Conservation (phyloP, 1,140 invertebrate genomes). For the Eriosoma lanigerum region DNA sequence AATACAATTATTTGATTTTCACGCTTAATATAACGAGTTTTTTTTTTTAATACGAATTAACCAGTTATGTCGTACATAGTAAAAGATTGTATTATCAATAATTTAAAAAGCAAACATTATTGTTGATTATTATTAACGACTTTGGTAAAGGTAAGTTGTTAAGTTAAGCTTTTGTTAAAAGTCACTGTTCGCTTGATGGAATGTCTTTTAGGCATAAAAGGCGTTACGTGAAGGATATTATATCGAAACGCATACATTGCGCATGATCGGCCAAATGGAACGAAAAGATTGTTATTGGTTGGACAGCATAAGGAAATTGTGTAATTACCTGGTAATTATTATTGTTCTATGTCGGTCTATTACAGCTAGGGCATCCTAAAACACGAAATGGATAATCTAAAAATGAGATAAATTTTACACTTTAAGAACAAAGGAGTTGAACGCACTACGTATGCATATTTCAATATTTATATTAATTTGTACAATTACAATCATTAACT, state of each 20-base stretch:
- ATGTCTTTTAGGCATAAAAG: too few relatives aligned
- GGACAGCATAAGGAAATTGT: constrained; percentile 31
- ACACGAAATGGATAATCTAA: neutral
- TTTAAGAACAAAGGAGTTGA: constrained; percentile 15
- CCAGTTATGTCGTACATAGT: too few relatives aligned
- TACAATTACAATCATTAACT: too few relatives aligned
- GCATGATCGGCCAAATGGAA: constrained; percentile 42
- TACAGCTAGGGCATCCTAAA: constrained; percentile 11
- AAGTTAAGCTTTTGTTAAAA: too few relatives aligned
- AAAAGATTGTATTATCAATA: too few relatives aligned
- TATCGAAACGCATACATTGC: constrained; percentile 26
- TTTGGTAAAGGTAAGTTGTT: too few relatives aligned
- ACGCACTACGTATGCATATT: neutral
- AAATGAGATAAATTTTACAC: neutral
- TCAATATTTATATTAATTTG: too few relatives aligned
- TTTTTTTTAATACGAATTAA: too few relatives aligned
- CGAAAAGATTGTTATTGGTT: constrained; percentile 39
- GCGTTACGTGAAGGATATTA: constrained; percentile 6
- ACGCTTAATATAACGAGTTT: too few relatives aligned
- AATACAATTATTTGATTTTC: too few relatives aligned
- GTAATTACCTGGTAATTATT: constrained; percentile 37
- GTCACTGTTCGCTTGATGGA: neutral
- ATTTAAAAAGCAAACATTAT: too few relatives aligned
- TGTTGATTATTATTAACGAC: too few relatives aligned
- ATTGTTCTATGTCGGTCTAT: constrained; percentile 23